Conservation (phyloP, 2,797 vertebrate genomes). For the Tolypeutes matacus region DNA sequence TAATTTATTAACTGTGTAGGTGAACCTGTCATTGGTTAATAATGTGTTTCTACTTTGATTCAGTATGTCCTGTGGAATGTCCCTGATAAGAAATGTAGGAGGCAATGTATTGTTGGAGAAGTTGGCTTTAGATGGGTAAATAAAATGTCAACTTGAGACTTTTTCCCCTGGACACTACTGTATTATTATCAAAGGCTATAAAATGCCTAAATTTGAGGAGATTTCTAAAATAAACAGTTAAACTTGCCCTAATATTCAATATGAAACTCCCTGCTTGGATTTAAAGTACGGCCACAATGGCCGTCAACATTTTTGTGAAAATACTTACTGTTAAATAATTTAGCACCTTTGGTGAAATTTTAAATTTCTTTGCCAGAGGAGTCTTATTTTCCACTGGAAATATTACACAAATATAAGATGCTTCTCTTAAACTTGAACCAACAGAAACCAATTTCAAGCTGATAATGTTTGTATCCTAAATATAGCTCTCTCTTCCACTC, state of each 20-base stretch:
- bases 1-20: not conserved
- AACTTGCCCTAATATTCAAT: not conserved
- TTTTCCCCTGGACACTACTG: not conserved
- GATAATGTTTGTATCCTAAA: conserved; percentile 80
- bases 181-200: not conserved
- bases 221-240: not conserved
- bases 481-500: conserved; percentile 73
- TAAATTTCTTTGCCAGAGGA: not conserved
- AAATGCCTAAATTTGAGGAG: not conserved
- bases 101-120: not conserved
- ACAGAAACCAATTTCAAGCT: conserved; percentile 76
- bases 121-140: not conserved
- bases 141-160: not conserved
- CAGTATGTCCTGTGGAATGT: not conserved
- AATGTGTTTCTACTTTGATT: not conserved
- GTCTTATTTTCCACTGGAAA: conserved; percentile 75
- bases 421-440: conserved; percentile 49
- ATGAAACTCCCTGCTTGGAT: not conserved
- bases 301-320: not conserved
- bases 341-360: not conserved
- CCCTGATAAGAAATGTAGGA: not conserved
- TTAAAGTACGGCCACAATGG: not conserved
- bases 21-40: not conserved
- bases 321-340: not conserved
- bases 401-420: conserved; percentile 67